Evolutionary conservation across 2,888 invertebrate species (phyloP).

Genomic region (Leptinotarsa haldemani): DNA sequence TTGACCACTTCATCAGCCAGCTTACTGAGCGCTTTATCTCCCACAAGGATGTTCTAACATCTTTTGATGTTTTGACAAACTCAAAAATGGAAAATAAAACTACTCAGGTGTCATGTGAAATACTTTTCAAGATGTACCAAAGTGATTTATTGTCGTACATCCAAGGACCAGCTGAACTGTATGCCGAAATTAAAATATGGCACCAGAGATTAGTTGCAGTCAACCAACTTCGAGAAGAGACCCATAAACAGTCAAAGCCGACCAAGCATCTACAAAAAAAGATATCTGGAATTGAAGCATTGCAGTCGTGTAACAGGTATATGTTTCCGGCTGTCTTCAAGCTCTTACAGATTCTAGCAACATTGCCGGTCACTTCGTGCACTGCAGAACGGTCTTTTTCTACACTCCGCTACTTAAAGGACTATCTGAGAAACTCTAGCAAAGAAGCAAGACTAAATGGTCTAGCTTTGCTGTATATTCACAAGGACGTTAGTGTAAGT

Average conservation of each 20-base stretch:
- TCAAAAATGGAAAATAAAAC: background rate
- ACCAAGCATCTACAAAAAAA: background rate
- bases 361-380: too few species aligned
- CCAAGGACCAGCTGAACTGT: background rate
- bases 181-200: conserved; percentile 7
- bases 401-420: conserved; percentile 1
- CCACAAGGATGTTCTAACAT: conserved; percentile 7
- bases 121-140: background rate
- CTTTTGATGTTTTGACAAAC: background rate
- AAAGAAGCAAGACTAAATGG: too few species aligned
- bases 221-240: conserved; percentile 3
- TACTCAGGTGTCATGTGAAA: background rate
- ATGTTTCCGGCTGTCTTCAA: conserved; percentile 6
- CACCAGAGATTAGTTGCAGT: background rate
- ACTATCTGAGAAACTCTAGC: too few species aligned
- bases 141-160: conserved; percentile 7
- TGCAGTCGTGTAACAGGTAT: conserved; percentile 1
- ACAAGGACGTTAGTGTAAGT: background rate
- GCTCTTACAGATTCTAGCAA: too few species aligned
- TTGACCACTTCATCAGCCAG: conserved; percentile 7
- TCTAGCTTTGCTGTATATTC: too few species aligned
- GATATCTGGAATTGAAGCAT: conserved; percentile 5
- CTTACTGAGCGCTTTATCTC: conserved; percentile 4
- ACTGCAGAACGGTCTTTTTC: too few species aligned
- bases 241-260: conserved; percentile 2